Evolutionary conservation across 2,113 vertebrate species (phyloP), one percentile per base, ranked within the genome.

Genomic region (Ochotona princeps): DNA sequence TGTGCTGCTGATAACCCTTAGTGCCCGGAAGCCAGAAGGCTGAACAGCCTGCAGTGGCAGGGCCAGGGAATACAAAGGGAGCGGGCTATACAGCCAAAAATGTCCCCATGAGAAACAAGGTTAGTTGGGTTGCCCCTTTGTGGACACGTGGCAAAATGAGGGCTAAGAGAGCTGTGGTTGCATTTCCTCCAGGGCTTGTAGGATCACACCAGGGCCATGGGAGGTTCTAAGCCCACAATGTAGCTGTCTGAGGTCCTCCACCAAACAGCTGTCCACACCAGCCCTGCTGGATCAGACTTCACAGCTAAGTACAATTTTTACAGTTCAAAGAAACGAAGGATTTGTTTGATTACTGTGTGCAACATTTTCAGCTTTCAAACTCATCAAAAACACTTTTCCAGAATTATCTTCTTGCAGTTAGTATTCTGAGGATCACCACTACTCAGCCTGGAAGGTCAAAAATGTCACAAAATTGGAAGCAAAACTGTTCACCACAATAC

Each of bases 401-500:
- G 2, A 23, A 82, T 13, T 35, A 60, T 32, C 60, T 60, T 1
- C 28, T 38, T 54, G 44, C 8, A 75, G 32, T 20, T 35, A 30
- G 30, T 79, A 93, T 35, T 9, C n/a, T 49, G 73, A 96, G 57
- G 47, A 91, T 57, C 51, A 54, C 18, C 51, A 63, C 25, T 83
- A 74, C 84, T 79, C 57, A 87, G 30, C 8, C 1, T 89, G 66
- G 83, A 91, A 78, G 6, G 30, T 26, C 38, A 7, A 82, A 87
- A 93, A 65, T 2, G 49, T 66, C 80, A n/a, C 32, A 92, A 66
- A 91, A 86, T 5, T 83, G 4, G 82, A 91, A 67, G n/a, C 78
- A 86, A 69, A 57, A 92, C 80, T 61, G 63, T 87, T 82, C 63
- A 28, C 70, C 61, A 82, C 96, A 95, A 93, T 12, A 35, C 38